A percentile compares a stretch with the other conserved stretches of the same genome.
These are phyloP conservation scores for Sarcophaga carnaria DNA, from an alignment of 2,888 invertebrate species.

Conservation along the genomic window DNA sequence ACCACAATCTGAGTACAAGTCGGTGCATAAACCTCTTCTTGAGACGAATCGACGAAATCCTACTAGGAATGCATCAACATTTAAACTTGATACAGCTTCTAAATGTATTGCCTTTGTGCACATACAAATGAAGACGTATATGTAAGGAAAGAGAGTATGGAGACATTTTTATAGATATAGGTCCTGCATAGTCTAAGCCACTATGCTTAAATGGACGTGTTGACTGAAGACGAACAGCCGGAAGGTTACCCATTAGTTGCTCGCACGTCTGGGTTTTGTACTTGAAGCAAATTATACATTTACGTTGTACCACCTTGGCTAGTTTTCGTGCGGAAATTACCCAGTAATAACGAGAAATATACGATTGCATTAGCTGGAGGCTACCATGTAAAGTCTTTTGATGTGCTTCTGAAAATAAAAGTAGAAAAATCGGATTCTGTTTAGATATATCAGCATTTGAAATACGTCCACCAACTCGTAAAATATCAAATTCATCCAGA, in stretches of 20 bases:
- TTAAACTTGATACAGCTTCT: neutral
- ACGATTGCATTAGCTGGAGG: slow-evolving; percentile 8
- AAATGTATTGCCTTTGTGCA: too few species aligned
- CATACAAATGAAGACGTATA: neutral
- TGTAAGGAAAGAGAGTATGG: too few species aligned
- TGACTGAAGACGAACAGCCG: neutral
- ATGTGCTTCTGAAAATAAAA: slow-evolving; percentile 18
- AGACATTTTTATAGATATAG: neutral
- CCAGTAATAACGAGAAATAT: neutral
- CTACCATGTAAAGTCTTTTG: slow-evolving; percentile 17
- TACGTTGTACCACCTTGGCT: slow-evolving; percentile 15
- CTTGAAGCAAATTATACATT: slow-evolving; percentile 2
- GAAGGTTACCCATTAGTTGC: neutral
- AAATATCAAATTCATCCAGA: neutral
- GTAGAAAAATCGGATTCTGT: neutral
- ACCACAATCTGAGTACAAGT: slow-evolving; percentile 20
- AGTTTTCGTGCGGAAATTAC: slow-evolving; percentile 5
- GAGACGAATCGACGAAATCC: neutral
- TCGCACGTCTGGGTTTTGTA: neutral
- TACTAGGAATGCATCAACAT: neutral
- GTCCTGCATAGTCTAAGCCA: slow-evolving; percentile 3
- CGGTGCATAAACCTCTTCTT: neutral
- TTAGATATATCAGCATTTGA: slow-evolving; percentile 3
- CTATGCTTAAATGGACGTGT: slow-evolving; percentile 5
- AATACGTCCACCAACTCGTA: neutral